Evolutionary conservation across 2,113 vertebrate species (phyloP).

Genomic region (Grallaria varia): DNA sequence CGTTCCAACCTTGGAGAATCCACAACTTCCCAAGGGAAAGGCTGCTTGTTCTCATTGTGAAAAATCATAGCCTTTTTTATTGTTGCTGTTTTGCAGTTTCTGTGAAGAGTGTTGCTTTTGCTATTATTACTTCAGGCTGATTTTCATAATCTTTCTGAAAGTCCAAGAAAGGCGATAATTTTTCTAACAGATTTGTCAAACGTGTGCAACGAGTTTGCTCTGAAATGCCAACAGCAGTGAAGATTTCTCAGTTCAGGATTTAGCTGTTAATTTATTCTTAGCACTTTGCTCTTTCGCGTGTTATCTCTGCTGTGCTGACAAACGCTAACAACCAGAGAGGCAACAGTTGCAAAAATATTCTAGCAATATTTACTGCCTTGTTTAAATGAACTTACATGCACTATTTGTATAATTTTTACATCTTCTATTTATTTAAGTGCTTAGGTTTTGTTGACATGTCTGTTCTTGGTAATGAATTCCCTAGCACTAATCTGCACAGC

Average conservation of each 20-base stretch:
- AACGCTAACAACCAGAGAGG: neutral
- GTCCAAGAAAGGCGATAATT: neutral
- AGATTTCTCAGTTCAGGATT: neutral
- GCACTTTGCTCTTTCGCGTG: neutral
- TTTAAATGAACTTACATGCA: neutral
- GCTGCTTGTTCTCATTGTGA: neutral
- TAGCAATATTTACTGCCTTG: neutral
- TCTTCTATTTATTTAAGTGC: neutral
- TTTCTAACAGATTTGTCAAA: neutral
- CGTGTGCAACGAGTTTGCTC: neutral
- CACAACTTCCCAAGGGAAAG: accelerated
- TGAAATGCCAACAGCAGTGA: neutral
- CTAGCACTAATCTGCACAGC: neutral
- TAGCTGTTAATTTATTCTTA: constrained; percentile 15
- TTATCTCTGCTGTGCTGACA: neutral
- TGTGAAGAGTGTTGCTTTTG: neutral
- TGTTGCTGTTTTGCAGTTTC: neutral
- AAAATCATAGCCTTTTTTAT: neutral
- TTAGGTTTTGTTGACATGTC: neutral
- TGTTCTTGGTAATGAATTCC: neutral
- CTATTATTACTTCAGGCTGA: neutral
- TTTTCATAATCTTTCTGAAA: neutral
- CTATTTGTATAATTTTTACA: neutral
- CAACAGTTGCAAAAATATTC: neutral
- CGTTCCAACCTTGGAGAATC: neutral